Conservation (phyloP, 2,113 vertebrate genomes). For the Salvelinus alpinus region DNA sequence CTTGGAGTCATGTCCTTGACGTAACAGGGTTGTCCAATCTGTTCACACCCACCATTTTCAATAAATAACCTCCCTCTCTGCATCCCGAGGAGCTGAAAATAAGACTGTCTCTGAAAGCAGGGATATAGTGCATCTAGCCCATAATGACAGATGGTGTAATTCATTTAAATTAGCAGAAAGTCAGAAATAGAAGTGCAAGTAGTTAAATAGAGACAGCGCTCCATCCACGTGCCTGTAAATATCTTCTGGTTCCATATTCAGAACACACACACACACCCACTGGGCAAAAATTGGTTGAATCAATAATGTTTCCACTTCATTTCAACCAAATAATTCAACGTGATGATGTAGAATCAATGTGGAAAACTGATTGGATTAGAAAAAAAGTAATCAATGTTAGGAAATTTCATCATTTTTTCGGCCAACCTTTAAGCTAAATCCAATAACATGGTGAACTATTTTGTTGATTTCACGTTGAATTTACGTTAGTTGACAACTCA, state of each 20-base stretch:
- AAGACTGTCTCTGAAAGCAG: constrained; percentile 46
- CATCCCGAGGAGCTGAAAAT: constrained; percentile 50
- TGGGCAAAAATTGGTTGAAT: too few relatives aligned
- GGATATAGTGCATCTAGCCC: constrained; percentile 26
- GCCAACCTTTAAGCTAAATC: too few relatives aligned
- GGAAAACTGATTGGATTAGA: too few relatives aligned
- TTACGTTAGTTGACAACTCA: too few relatives aligned
- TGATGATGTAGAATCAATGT: too few relatives aligned
- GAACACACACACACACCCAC: neutral
- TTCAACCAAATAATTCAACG: too few relatives aligned
- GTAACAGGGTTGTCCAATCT: constrained; percentile 58
- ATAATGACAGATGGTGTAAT: constrained; percentile 40
- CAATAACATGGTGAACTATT: too few relatives aligned
- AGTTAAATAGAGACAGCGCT: neutral
- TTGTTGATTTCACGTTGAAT: too few relatives aligned
- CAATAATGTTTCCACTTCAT: too few relatives aligned
- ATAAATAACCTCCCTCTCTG: constrained; percentile 44
- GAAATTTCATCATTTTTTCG: too few relatives aligned
- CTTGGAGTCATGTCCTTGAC: constrained; percentile 52
- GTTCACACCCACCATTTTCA: constrained; percentile 32
- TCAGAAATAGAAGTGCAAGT: constrained; percentile 17
- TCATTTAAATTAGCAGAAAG: constrained; percentile 37
- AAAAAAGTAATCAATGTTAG: too few relatives aligned
- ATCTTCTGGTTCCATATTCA: neutral
- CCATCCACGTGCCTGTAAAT: neutral